These are phyloP conservation scores for Cossypha heuglini DNA, from an alignment of 2,797 vertebrate species.

Conservation along the genomic window DNA sequence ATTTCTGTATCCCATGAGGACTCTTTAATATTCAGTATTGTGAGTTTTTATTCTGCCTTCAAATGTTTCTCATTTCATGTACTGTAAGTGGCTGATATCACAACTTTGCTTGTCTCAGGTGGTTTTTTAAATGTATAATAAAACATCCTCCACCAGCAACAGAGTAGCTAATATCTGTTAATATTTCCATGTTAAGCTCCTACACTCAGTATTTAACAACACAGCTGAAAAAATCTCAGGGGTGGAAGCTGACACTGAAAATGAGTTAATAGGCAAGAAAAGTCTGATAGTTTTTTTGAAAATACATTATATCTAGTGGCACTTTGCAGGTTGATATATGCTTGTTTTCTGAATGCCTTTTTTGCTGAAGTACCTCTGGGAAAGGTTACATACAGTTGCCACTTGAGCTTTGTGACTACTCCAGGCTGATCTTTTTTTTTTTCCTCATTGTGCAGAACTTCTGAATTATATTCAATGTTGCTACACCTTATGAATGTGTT, in stretches of 20 bases:
- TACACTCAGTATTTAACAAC: not conserved
- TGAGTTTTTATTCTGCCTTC: not conserved
- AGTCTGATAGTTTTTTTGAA: not conserved
- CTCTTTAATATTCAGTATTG: not conserved
- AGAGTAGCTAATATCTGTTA: not conserved
- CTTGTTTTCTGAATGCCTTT: not conserved
- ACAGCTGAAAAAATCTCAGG: not conserved
- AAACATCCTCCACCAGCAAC: not conserved
- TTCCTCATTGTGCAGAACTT: not conserved
- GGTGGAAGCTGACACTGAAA: not conserved
- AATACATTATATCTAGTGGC: not conserved
- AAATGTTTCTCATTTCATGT: not conserved
- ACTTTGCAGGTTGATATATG: not conserved
- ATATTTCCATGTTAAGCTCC: not conserved
- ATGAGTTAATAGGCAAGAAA: not conserved
- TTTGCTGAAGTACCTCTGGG: not conserved
- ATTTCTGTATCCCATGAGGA: not conserved
- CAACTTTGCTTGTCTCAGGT: not conserved
- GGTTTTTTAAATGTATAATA: not conserved
- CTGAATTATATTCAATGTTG: not conserved
- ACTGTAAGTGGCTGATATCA: not conserved
- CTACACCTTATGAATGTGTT: not conserved
- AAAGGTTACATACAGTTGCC: not conserved
- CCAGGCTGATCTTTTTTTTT: fast-evolving
- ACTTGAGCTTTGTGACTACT: not conserved